phyloP scores from a whole-genome alignment of 2,113 vertebrate genomes.

The Forbesichthys agassizii region DNA sequence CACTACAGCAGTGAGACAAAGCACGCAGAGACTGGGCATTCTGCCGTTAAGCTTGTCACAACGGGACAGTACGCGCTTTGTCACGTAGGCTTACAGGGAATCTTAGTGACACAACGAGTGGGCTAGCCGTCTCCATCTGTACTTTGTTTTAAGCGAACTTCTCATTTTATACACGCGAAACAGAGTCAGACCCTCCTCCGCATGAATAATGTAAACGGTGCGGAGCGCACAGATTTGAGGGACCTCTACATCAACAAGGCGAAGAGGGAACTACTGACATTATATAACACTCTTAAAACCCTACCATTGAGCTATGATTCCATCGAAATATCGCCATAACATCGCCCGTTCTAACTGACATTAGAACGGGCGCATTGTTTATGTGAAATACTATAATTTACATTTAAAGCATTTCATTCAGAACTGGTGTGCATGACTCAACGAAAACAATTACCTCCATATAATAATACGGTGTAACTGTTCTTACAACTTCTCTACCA shows the following conservation, averaged over 20 bases:
- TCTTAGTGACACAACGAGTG: conserved; percentile 65
- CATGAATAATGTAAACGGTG: conserved; percentile 77
- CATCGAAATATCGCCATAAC: not conserved
- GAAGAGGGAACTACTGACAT: conserved; percentile 23
- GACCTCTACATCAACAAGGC: conserved; percentile 41
- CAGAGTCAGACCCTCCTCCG: conserved; percentile 86
- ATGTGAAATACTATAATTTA: not conserved
- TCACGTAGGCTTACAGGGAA: conserved; percentile 64
- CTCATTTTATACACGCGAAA: conserved; percentile 84
- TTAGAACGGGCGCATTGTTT: not conserved
- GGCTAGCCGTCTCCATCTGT: conserved; percentile 78
- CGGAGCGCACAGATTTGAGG: conserved; percentile 65
- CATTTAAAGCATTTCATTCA: too few relatives aligned
- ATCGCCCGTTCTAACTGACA: not conserved
- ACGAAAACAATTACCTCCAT: not conserved
- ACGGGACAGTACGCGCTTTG: conserved; percentile 59
- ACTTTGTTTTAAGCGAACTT: conserved; percentile 63
- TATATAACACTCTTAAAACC: conserved; percentile 12
- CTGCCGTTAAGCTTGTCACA: conserved; percentile 71
- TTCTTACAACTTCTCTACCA: conserved; percentile 1
- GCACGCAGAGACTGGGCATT: conserved; percentile 77
- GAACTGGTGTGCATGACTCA: too few relatives aligned
- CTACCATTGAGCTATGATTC: conserved; percentile 5
- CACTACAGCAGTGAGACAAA: conserved; percentile 78
- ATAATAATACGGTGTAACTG: not conserved